Evolutionary conservation across 2,113 vertebrate genomes (phyloP), one percentile per base, ranked within the genome.

Genomic region (Chaetodon auriga): DNA sequence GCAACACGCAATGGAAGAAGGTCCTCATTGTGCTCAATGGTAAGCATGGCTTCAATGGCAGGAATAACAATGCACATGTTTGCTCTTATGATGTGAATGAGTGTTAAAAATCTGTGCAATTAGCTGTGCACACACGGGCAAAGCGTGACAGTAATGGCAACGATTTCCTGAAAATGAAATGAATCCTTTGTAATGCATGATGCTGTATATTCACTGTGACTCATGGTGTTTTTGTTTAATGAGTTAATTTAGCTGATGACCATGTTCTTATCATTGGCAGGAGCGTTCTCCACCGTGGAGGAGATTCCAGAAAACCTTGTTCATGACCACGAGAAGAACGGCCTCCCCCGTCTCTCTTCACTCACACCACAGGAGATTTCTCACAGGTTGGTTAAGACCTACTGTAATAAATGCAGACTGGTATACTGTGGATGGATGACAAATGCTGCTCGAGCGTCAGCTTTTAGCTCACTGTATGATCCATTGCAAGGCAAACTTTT

Each of bases 1-100:
- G 98, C 76, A 99, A 99, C 93, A 99, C 98, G 0, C 98, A 99
- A 68, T 99, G 98, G 98, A 99, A 99, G 95, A 99, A 99, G 94
- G 98, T 99, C 88, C 96, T 99, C 62, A 99, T 99, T 2, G 97
- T 98, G 81, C 95, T 99, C 81, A 99, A 99, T 9, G 98, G 98
- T 99, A 92, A 73, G 93, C 91, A 0, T 0, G 3, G 8, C 10
- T n/a, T 8, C 21, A 18, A n/a, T 5, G 0, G 18, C n/a, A 14
- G 62, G 55, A 25, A 58, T 49, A 55, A 36, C 43, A 41, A 4
- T 35, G n/a, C 13, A 21, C 62, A 5, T 35, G n/a, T 65, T 35
- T 25, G 54, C 6, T 45, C 1, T 12, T 23, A 25, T 36, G 25
- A 11, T 64, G 21, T 41, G 21, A 15, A 41, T 16, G 30, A 30